Conservation (phyloP, 2,888 invertebrate genomes). For the Arge pagana region DNA sequence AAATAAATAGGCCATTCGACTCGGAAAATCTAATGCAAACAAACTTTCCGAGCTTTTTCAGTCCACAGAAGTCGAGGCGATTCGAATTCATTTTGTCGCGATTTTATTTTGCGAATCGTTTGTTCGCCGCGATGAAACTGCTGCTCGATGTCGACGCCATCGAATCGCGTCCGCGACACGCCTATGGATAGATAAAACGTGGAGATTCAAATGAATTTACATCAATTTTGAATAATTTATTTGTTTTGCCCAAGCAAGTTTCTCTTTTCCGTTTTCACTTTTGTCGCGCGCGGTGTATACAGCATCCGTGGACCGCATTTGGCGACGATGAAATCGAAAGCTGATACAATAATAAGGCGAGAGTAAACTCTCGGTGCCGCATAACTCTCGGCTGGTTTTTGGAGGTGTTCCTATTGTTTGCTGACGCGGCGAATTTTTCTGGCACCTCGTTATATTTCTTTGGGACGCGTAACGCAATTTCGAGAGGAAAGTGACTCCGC, state of each 20-base stretch:
- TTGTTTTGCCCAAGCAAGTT: slow-evolving; percentile 17
- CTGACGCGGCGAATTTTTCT: slow-evolving; percentile 12
- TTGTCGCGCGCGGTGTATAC: slow-evolving; percentile 9
- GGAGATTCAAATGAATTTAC: slow-evolving; percentile 21
- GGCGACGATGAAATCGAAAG: slow-evolving; percentile 11
- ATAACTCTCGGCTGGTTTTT: background rate
- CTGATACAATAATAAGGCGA: background rate
- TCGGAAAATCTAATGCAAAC: too few relatives aligned
- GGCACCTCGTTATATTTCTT: slow-evolving; percentile 13
- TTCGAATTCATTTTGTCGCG: too few relatives aligned
- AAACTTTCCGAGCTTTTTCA: too few relatives aligned
- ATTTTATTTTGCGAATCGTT: too few relatives aligned
- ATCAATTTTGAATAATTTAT: slow-evolving; percentile 27
- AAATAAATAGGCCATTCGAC: too few relatives aligned
- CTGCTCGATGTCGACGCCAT: background rate
- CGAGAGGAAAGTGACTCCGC: slow-evolving; percentile 3
- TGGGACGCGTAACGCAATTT: slow-evolving; percentile 19
- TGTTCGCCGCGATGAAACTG: slow-evolving; percentile 6
- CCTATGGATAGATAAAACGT: slow-evolving; percentile 10
- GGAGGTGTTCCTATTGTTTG: slow-evolving; percentile 1
- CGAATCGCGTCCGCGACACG: slow-evolving; percentile 5
- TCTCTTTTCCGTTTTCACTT: slow-evolving; percentile 27
- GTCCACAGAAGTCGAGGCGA: too few relatives aligned
- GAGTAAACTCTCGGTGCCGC: too few relatives aligned
- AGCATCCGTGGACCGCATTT: slow-evolving; percentile 9